Percentiles rank a stretch among this genome's conserved stretches.
phyloP scores from a whole-genome alignment of 2,888 invertebrate species.

The Drosophila robusta region DNA sequence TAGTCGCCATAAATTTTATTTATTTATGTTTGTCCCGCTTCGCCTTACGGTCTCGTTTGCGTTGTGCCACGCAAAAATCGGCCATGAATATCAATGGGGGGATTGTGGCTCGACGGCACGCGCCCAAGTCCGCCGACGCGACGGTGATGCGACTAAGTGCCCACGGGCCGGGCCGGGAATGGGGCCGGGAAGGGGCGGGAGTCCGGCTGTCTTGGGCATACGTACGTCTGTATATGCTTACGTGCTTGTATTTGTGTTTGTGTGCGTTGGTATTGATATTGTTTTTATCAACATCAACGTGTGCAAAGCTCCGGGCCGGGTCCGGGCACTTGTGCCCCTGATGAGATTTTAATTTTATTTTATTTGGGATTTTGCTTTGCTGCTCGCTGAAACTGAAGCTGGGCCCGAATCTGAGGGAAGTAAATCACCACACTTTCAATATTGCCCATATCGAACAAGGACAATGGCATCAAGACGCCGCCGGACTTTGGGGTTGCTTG shows the following conservation, averaged over 20 bases:
- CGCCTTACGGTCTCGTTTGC: constrained; percentile 50
- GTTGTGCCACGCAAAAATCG: constrained; percentile 62
- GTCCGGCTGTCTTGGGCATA: neutral
- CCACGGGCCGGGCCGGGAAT: constrained; percentile 29
- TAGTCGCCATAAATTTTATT: constrained; percentile 77
- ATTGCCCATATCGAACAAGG: constrained; percentile 57
- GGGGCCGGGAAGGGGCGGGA: constrained; percentile 2
- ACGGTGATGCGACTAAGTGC: constrained; percentile 61
- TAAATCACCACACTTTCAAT: constrained; percentile 77
- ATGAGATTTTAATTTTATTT: constrained; percentile 80
- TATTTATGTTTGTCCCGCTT: constrained; percentile 68
- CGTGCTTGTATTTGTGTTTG: constrained; percentile 4
- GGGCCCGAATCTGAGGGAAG: constrained; percentile 53
- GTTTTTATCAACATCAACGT: constrained; percentile 73
- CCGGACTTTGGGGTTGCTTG: constrained; percentile 44
- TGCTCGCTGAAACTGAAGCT: constrained; percentile 26
- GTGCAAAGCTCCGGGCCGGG: constrained; percentile 41
- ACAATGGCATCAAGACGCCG: constrained; percentile 49
- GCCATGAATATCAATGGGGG: constrained; percentile 80
- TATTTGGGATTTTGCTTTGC: constrained; percentile 57
- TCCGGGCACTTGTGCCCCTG: constrained; percentile 73
- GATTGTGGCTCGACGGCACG: constrained; percentile 73
- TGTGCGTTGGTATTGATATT: constrained; percentile 64
- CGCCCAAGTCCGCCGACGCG: constrained; percentile 44
- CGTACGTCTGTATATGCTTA: neutral